Conservation (phyloP, 2,888 invertebrate genomes). For the Trisateles emortualis region DNA sequence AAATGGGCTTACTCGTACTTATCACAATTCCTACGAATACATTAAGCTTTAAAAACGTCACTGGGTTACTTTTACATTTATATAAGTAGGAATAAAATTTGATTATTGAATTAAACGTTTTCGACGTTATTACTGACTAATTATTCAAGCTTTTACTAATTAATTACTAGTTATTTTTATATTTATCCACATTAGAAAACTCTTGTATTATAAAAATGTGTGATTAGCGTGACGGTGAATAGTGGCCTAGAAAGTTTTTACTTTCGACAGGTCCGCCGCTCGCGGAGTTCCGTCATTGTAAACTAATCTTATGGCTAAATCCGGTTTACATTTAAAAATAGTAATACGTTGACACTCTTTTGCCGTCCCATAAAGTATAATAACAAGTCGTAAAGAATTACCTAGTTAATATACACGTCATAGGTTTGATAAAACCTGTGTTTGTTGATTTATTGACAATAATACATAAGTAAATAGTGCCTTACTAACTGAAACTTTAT, state of each 20-base stretch:
- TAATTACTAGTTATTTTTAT: constrained; percentile 23
- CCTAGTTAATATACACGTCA: background rate
- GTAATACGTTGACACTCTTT: constrained; percentile 30
- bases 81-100: no score
- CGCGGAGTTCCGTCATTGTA: constrained; percentile 51
- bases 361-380: background rate
- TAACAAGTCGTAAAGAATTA: background rate
- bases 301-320: constrained; percentile 65
- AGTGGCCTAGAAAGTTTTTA: constrained; percentile 81
- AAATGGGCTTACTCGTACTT: no score
- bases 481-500: constrained; percentile 14
- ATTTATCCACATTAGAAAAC: constrained; percentile 67
- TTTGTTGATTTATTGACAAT: constrained; percentile 10
- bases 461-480: constrained; percentile 22
- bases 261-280: constrained; percentile 71
- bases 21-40: no score
- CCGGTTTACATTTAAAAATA: constrained; percentile 71
- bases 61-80: no score
- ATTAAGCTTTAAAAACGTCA: no score
- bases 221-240: constrained; percentile 76
- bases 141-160: constrained; percentile 36
- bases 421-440: constrained; percentile 1
- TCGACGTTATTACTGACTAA: no score
- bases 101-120: no score
- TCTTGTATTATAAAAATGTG: constrained; percentile 73